Evolutionary conservation across 2,113 vertebrate species (phyloP).

Genomic region (Benitochromis conjunctus): DNA sequence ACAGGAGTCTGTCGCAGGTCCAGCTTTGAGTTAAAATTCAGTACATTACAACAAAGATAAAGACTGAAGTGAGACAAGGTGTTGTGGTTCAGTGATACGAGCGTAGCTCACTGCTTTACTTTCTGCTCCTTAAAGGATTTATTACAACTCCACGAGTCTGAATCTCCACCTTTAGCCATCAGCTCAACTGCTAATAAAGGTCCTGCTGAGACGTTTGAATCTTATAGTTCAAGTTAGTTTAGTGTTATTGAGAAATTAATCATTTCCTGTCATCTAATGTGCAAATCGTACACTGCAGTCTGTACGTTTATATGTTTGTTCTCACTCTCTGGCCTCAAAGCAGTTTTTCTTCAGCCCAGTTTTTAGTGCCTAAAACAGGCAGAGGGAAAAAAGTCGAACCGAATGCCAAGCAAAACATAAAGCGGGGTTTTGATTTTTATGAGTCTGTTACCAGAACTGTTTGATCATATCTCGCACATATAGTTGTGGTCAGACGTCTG

Average conservation of each 20-base stretch:
- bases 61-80: not conserved
- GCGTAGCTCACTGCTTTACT: not conserved
- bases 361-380: not conserved
- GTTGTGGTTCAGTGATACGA: not conserved
- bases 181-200: not conserved
- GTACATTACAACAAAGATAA: not conserved
- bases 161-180: not conserved
- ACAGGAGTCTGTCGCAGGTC: not conserved
- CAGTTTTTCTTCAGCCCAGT: not conserved
- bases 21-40: not conserved
- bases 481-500: not conserved
- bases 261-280: not conserved
- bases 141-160: not conserved
- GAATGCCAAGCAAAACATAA: not conserved
- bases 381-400: not conserved
- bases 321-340: not conserved
- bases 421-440: accelerated
- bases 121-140: not conserved
- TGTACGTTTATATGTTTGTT: not conserved
- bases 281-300: not conserved
- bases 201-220: not conserved
- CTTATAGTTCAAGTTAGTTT: not conserved
- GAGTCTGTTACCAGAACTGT: not conserved
- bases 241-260: not conserved
- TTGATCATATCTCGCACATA: not conserved